Evolutionary conservation across 2,113 vertebrate genomes (phyloP), one percentile per base, ranked within the genome.

Genomic region (Atherinomorus stipes): DNA sequence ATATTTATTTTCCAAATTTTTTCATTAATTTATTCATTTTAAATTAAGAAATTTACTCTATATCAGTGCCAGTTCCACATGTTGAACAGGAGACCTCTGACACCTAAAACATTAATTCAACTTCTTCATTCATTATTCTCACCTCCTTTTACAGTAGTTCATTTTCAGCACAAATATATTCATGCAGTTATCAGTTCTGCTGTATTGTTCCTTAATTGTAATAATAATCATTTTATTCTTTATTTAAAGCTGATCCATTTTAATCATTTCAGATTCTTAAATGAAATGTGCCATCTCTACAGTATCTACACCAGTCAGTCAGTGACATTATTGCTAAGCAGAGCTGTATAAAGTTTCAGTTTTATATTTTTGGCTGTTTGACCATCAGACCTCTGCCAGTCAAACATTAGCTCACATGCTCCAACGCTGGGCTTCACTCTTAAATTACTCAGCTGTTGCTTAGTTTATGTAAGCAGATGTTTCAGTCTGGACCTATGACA

Each of bases 381-480:
- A 11, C 45, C 23, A 9, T 26, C 63, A 50, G 56, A 71, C 28
- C 2, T 60, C 34, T 28, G 60, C 42, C 66, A 62, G 51, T 68
- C n/a, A 42, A 4, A 40, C 57, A 53, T 34, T 37, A 54, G 62
- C 23, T 21, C 49, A 47, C 34, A 50, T 34, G 70, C 61, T 71
- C 52, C 11, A 34, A 56, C 52, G 44, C 67, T 45, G 52, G 44
- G 59, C 50, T 25, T 34, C 4, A 6, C 66, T 76, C 22, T 28
- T 63, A 18, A 65, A 57, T 49, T 0, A 47, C 49, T 47, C 71
- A 76, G 68, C 78, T 84, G 62, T 51, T 54, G 7, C 26, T 58
- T 16, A 64, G 31, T 60, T 76, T 44, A 42, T 71, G 63, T 21
- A 25, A 54, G 60, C 54, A 76, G 71, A 80, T 83, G 37, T 51